Conservation (phyloP, 2,888 invertebrate genomes). For the Entomobrya proxima region DNA sequence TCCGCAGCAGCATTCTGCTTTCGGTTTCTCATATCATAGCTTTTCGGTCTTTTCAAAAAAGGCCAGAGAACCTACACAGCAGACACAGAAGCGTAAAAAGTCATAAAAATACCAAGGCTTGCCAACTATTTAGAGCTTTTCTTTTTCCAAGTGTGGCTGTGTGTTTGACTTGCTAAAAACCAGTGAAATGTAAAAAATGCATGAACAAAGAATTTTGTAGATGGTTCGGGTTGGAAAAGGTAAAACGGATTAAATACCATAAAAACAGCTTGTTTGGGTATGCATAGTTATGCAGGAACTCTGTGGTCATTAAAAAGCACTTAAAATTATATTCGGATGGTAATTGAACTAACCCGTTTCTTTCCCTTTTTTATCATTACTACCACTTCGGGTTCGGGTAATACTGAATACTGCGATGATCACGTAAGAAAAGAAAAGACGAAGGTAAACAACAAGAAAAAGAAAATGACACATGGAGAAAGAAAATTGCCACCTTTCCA, state of each 20-base stretch:
- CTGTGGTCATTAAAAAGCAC: background rate
- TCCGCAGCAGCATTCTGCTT: no score
- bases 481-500: constrained; percentile 44
- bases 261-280: background rate
- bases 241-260: no score
- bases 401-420: background rate
- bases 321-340: background rate
- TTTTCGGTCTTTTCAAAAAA: no score
- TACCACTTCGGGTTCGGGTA: background rate
- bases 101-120: no score
- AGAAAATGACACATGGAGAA: constrained; percentile 11
- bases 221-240: no score
- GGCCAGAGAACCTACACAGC: no score
- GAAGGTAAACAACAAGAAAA: background rate
- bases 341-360: constrained; percentile 24
- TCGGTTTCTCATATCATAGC: no score
- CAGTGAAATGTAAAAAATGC: background rate
- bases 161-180: no score
- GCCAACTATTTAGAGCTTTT: no score
- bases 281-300: background rate
- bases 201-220: background rate
- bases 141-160: background rate
- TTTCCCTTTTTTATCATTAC: background rate
- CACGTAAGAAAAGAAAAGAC: background rate
- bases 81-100: no score